Conservation (phyloP, 2,888 invertebrate genomes). For the Stomorhina lunata region DNA sequence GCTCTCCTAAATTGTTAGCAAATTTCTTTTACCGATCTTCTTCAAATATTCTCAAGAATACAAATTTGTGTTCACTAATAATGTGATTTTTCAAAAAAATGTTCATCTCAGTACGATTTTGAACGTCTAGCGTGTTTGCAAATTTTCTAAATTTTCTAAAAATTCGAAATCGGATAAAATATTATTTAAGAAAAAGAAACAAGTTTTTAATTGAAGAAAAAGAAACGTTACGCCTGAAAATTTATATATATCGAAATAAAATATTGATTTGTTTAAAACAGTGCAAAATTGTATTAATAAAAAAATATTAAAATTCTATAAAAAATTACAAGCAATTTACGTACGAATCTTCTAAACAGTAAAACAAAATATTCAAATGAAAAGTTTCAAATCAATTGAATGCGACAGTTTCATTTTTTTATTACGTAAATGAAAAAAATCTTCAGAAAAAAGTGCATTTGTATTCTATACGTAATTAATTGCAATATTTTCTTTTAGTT, state of each 20-base stretch:
- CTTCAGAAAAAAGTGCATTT: slow-evolving; percentile 44
- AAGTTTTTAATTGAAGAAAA: slow-evolving; percentile 24
- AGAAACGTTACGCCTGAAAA: slow-evolving; percentile 6
- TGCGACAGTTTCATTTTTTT: slow-evolving; percentile 59
- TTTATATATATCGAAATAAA: too few species aligned
- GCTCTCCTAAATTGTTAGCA: slow-evolving; percentile 22
- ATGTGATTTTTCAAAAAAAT: slow-evolving; percentile 32
- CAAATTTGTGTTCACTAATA: slow-evolving; percentile 27
- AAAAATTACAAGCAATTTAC: neutral
- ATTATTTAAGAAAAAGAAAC: slow-evolving; percentile 16
- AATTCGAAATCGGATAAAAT: slow-evolving; percentile 16
- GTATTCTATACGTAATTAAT: slow-evolving; percentile 58
- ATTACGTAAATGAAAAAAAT: slow-evolving; percentile 61
- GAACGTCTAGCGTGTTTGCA: slow-evolving; percentile 60
- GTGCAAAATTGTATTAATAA: slow-evolving; percentile 9
- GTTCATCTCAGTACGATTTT: slow-evolving; percentile 62
- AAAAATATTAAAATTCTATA: neutral
- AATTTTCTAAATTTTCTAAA: slow-evolving; percentile 30
- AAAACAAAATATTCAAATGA: slow-evolving; percentile 15
- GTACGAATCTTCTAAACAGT: neutral
- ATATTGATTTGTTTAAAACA: neutral
- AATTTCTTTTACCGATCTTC: slow-evolving; percentile 9
- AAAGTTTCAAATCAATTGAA: slow-evolving; percentile 38
- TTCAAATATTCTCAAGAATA: slow-evolving; percentile 21
- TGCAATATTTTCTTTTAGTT: slow-evolving; percentile 34